Evolutionary conservation across 1,140 invertebrate species (phyloP).

Genomic region (Calosoma granatense): DNA sequence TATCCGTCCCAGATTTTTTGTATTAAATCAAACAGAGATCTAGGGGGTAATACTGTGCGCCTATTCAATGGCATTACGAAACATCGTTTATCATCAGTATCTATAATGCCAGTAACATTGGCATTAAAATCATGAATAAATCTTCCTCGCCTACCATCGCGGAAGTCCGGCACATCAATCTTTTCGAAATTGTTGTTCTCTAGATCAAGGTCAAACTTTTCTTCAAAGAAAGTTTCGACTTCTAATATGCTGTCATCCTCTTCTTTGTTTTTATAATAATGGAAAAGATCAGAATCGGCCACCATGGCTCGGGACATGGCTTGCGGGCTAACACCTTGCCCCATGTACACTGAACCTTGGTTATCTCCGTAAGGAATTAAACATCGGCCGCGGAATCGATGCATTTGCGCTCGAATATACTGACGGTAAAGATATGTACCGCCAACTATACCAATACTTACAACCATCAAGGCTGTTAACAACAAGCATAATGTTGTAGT

Average conservation of each 20-base stretch:
- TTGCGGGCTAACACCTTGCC: slow-evolving; percentile 18
- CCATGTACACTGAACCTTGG: slow-evolving; percentile 18
- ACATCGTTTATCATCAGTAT: slow-evolving; percentile 62
- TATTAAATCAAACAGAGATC: slow-evolving; percentile 65
- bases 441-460: slow-evolving; percentile 63
- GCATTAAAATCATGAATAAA: slow-evolving; percentile 85
- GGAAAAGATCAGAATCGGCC: slow-evolving; percentile 29
- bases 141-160: slow-evolving; percentile 60
- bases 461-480: slow-evolving; percentile 57
- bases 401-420: slow-evolving; percentile 49
- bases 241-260: slow-evolving; percentile 27
- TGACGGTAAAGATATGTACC: slow-evolving; percentile 70
- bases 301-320: slow-evolving; percentile 28
- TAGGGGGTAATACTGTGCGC: slow-evolving; percentile 62
- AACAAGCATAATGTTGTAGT: slow-evolving; percentile 60
- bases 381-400: slow-evolving; percentile 54
- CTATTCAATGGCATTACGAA: slow-evolving; percentile 84
- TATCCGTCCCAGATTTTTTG: slow-evolving; percentile 70
- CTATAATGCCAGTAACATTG: slow-evolving; percentile 79
- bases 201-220: slow-evolving; percentile 66
- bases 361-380: slow-evolving; percentile 46
- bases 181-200: slow-evolving; percentile 57
- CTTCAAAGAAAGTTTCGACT: slow-evolving; percentile 50
- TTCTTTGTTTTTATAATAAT: slow-evolving; percentile 24
- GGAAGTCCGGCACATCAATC: slow-evolving; percentile 71